phyloP scores from a whole-genome alignment of 37 sponge, comb jelly and placozoan species.

The Beroe forskalii region DNA sequence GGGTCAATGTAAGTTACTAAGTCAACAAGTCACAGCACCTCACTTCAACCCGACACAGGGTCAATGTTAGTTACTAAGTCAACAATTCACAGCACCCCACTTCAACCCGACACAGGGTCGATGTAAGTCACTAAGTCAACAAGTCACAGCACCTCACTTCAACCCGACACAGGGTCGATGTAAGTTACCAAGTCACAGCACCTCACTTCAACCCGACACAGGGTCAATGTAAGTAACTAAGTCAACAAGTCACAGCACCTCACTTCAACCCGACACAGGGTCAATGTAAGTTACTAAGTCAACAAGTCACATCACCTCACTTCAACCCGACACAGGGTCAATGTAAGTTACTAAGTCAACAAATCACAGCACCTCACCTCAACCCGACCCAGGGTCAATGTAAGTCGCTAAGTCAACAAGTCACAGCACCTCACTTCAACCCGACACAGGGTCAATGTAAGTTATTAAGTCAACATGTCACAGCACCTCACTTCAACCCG shows the following conservation, averaged over 20 bases:
- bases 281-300: conserved; percentile 37
- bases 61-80: conserved; percentile 36
- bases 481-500: conserved; percentile 31
- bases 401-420: conserved; percentile 28
- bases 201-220: conserved; percentile 7
- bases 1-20: conserved; percentile 34
- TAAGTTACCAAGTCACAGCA: conserved; percentile 39
- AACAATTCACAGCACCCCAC: conserved; percentile 22
- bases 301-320: conserved; percentile 30
- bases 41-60: background rate
- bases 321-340: conserved; percentile 1
- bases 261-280: background rate
- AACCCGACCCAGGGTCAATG: conserved; percentile 6
- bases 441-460: conserved; percentile 27
- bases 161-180: conserved; percentile 7
- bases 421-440: conserved; percentile 9
- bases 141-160: conserved; percentile 28
- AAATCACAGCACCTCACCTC: conserved; percentile 35
- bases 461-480: conserved; percentile 18
- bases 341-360: conserved; percentile 49
- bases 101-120: background rate
- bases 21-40: conserved; percentile 43
- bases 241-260: conserved; percentile 43
- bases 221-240: conserved; percentile 38
- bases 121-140: conserved; percentile 44